Conservation (phyloP, 2,113 vertebrate genomes). For the Leuciscus idus region DNA sequence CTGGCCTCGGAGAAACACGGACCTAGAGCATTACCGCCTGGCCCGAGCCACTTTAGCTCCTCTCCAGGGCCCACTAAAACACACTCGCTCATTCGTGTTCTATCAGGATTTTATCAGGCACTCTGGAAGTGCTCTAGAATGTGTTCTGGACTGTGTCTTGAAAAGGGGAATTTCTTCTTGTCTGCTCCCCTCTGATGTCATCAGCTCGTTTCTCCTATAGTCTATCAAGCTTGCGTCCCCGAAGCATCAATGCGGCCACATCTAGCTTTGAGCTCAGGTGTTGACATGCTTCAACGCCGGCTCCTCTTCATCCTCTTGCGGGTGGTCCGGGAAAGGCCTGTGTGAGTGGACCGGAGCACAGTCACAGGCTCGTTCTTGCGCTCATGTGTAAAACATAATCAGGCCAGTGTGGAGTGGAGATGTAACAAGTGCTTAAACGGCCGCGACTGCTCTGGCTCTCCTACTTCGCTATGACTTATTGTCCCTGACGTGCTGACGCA, state of each 20-base stretch:
- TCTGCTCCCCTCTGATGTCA: neutral
- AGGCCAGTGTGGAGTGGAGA: slow-evolving; percentile 64
- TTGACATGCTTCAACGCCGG: neutral
- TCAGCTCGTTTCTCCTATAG: neutral
- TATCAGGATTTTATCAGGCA: slow-evolving; percentile 34
- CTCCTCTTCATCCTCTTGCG: slow-evolving; percentile 57
- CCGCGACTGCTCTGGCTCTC: slow-evolving; percentile 65
- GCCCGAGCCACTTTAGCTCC: neutral
- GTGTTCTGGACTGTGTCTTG: slow-evolving; percentile 52
- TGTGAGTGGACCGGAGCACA: slow-evolving; percentile 66
- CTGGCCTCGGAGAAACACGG: slow-evolving; percentile 45
- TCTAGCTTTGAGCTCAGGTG: slow-evolving; percentile 13
- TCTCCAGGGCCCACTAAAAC: slow-evolving; percentile 19
- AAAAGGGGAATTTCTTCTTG: neutral
- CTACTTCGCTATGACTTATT: slow-evolving; percentile 64
- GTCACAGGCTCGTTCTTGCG: slow-evolving; percentile 68
- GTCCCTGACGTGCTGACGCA: slow-evolving; percentile 65
- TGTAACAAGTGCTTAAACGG: slow-evolving; percentile 69
- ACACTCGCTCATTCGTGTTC: slow-evolving; percentile 1
- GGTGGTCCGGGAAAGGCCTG: slow-evolving; percentile 70
- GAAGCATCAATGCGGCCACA: neutral
- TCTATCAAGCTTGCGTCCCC: neutral
- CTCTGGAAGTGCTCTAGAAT: slow-evolving; percentile 34
- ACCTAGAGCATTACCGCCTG: neutral
- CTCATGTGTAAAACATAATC: slow-evolving; percentile 73